A percentile compares a stretch with the other conserved stretches of the same genome.
Evolutionary conservation across 2,797 vertebrate species (phyloP).

Genomic region (Peromyscus nudipes): DNA sequence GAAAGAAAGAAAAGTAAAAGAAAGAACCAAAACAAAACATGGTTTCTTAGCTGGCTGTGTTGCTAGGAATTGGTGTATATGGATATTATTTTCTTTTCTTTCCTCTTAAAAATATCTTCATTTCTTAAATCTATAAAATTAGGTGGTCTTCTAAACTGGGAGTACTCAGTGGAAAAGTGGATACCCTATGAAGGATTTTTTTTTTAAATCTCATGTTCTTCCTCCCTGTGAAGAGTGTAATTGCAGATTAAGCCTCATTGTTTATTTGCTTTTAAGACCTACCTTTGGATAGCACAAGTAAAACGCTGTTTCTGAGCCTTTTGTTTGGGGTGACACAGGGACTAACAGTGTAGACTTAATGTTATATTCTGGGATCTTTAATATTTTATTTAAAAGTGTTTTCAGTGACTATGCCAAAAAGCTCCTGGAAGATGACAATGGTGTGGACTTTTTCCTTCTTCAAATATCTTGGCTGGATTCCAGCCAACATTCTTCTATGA

Average conservation of each 20-base stretch:
- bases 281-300: not conserved
- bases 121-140: slow-evolving; percentile 7
- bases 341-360: not conserved
- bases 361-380: slow-evolving; percentile 41
- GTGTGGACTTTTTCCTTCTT: not conserved
- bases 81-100: not conserved
- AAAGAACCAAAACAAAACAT: not conserved
- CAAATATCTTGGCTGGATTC: not conserved
- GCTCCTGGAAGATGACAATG: slow-evolving; percentile 9
- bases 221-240: not conserved
- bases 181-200: not conserved
- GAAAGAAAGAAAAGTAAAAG: not conserved
- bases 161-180: not conserved
- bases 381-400: slow-evolving; percentile 47
- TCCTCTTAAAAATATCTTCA: not conserved
- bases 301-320: not conserved
- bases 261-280: not conserved
- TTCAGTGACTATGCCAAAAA: slow-evolving; percentile 24
- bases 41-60: not conserved
- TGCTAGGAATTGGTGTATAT: not conserved
- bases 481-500: not conserved
- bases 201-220: slow-evolving; percentile 28
- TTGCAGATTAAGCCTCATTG: not conserved
- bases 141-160: not conserved
- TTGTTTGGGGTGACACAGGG: not conserved